Base-by-base conservation (phyloP, 2,888 invertebrate genomes). In the Lomographa bimaculata region DNA sequence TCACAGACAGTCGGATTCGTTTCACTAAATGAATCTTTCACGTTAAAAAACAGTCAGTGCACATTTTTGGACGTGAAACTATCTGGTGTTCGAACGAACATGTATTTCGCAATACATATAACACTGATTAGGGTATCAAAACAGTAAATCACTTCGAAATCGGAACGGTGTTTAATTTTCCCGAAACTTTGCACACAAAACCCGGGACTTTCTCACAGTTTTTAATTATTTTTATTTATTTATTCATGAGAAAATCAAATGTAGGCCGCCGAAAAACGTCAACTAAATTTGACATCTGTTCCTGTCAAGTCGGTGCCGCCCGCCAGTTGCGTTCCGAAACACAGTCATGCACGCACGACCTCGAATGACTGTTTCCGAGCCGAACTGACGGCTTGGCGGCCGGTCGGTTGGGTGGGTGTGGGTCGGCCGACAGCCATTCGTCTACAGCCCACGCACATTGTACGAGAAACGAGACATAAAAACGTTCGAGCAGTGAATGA, bases 341-440 rank as follows among this genome's bases (percentile, higher is more conserved):
- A 71, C 73, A 68, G 64, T 66, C 65, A 64, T 53, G 48, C 64
- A 54, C 69, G 48, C 64, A 54, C 69, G 57, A 50, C 59, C 72
- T 74, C 38, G 37, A 36, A 17, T 24, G 70, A 71, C 74, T 71
- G 78, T 79, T 74, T 64, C 64, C 64, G 68, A 74, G 85, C 64
- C 64, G 68, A 74, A 85, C 81, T 80, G 71, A 79, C 51, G 57
- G 59, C 60, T 57, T 63, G 6, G 6, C 9, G 59, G 58, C 59
- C 66, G 8, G 10, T 7, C 50, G 42, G 38, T 33, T 54, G 26
- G 20, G 23, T 8, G 1, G 10, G 11, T n/a, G 10, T 7, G 8
- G 1, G 5, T 8, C 23, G 12, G 25, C 5, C 5, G 34, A 7
- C 8, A 4, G 23, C 7, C 19, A 12, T 20, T 33, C 24, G 9